phyloP scores from a whole-genome alignment of 2,113 vertebrate genomes.

The Podarcis raffonei region DNA sequence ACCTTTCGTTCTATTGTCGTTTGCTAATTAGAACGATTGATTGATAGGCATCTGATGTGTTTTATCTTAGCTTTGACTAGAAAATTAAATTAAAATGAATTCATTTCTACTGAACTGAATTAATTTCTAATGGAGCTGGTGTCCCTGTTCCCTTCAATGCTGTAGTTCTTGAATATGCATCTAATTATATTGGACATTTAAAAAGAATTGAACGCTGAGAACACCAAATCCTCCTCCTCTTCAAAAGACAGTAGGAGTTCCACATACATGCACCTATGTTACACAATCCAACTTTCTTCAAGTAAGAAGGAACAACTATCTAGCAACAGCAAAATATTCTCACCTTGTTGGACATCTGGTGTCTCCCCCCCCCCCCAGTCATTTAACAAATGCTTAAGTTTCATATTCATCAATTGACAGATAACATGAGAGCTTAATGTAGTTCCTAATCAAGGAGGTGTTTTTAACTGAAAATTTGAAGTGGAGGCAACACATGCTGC shows the following conservation, averaged over 20 bases:
- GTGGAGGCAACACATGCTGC: background rate
- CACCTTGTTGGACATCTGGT: background rate
- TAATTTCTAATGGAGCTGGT: background rate
- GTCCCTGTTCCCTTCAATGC: background rate
- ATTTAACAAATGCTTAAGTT: background rate
- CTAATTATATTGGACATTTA: background rate
- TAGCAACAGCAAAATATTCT: background rate
- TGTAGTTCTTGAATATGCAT: background rate
- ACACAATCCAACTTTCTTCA: background rate
- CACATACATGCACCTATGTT: background rate
- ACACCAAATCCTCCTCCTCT: background rate
- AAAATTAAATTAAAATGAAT: conserved; percentile 1
- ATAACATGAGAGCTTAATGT: background rate
- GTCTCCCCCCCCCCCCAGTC: background rate
- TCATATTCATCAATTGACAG: background rate
- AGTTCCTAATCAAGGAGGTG: background rate
- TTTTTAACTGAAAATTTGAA: background rate
- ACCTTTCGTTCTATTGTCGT: background rate
- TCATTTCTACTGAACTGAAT: background rate
- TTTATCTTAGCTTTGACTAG: background rate
- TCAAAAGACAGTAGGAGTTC: background rate
- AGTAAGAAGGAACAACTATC: background rate
- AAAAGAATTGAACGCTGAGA: background rate
- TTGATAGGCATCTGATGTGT: background rate
- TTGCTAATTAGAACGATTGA: background rate